These are phyloP conservation scores for Drosophila ustulata DNA, from an alignment of 2,888 invertebrate genomes.

Conservation along the genomic window DNA sequence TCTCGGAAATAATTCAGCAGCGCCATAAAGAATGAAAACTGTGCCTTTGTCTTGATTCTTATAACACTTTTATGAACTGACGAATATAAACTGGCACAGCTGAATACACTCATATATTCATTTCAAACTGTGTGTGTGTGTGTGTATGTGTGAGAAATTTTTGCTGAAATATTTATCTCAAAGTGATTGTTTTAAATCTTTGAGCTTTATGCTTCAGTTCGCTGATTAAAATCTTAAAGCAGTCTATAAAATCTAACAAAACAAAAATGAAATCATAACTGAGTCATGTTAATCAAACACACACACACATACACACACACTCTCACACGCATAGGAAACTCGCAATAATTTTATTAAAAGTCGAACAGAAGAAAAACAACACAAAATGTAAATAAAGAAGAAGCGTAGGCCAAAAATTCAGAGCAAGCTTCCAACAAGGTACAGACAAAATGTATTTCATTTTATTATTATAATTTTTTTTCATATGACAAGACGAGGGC, in stretches of 20 bases:
- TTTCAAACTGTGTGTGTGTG: not conserved
- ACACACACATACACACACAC: constrained; percentile 2
- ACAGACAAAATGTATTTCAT: constrained; percentile 3
- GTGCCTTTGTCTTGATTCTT: not conserved
- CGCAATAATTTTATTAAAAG: constrained; percentile 48
- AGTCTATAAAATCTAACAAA: constrained; percentile 36
- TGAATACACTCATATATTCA: not conserved
- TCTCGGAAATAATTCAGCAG: not conserved
- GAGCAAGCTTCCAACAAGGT: constrained; percentile 34
- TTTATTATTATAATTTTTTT: not conserved
- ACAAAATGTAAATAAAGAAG: constrained; percentile 56
- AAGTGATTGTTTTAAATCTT: constrained; percentile 44
- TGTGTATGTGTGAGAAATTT: not conserved
- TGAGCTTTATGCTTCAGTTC: constrained; percentile 50
- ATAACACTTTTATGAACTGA: constrained; percentile 21
- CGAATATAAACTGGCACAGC: constrained; percentile 12
- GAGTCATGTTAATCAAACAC: constrained; percentile 51
- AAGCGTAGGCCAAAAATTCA: constrained; percentile 45
- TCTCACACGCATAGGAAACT: constrained; percentile 20
- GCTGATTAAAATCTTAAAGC: constrained; percentile 61
- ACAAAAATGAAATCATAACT: constrained; percentile 60
- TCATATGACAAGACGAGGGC: constrained; percentile 13
- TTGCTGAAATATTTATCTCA: constrained; percentile 41
- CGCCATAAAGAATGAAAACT: not conserved
- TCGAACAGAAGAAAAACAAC: constrained; percentile 50